Evolutionary conservation across 2,888 invertebrate species (phyloP), one percentile per base, ranked within the genome.

Genomic region (Calameuta pallipes): DNA sequence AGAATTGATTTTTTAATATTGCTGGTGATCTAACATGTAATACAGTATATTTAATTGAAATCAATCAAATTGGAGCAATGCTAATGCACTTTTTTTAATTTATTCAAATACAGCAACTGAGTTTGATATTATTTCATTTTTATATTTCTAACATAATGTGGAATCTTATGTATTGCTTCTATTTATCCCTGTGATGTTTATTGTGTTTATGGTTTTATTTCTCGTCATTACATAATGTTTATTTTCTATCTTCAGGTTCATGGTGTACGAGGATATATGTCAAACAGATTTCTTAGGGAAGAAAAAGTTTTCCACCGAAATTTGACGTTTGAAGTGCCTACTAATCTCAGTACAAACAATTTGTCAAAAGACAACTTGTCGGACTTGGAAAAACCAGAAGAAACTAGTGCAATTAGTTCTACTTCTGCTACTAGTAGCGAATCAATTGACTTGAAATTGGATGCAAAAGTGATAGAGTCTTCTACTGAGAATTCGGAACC

Each of bases 261-360:
- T 82, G 95, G 95, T 41, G 93, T 94, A 87, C 90, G 94, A 79
- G 97, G 97, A 35, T 96, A 95, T 90, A 94, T 94, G 0, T 95
- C 94, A 35, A 92, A 92, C 76, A 87, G 86, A 1, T 93, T 94
- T 84, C 88, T 97, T 75, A 92, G 92, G 85, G 96, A 97, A 92
- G 87, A 87, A 9, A 94, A 93, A 89, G 85, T 95, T 73, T 79
- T 93, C 9, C 82, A 93, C 79, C 88, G 90, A 84, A 86, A 92
- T 80, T 85, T 93, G 79, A 83, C 85, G 83, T 83, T 89, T 88
- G 81, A 90, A 83, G 91, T 94, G 73, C 92, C 93, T 81, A 92
- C 92, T n/a, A 92, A 92, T 6, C 23, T 23, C 23, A 23, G 9
- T 56, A 9, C 23, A 56, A 56, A 23, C 15, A 84, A 76, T 34